These are phyloP conservation scores for Falco peregrinus DNA, from an alignment of 2,797 vertebrate species.

Conservation along the genomic window DNA sequence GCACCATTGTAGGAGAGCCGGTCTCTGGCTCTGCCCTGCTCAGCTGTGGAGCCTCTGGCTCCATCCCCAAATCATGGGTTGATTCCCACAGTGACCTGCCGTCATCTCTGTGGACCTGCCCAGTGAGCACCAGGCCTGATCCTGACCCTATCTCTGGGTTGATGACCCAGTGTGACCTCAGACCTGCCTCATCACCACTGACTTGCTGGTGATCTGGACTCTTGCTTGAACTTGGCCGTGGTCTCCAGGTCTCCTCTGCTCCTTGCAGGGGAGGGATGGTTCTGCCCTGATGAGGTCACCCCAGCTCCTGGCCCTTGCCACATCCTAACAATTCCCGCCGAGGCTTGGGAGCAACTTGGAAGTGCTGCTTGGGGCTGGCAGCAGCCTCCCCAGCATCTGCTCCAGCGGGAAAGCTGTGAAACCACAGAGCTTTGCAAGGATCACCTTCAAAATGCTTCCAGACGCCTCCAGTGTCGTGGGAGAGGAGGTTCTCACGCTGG, in stretches of 20 bases:
- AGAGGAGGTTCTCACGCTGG: background rate
- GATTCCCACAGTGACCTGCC: background rate
- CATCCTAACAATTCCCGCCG: background rate
- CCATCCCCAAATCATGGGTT: background rate
- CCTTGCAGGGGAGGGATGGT: background rate
- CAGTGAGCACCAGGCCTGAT: background rate
- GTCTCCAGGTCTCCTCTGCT: background rate
- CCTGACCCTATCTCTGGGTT: background rate
- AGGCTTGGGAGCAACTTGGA: background rate
- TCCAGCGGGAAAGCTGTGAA: background rate
- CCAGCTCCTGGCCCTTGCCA: background rate
- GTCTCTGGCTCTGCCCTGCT: background rate
- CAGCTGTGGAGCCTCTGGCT: background rate
- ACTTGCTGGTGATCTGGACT: background rate
- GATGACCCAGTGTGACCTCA: background rate
- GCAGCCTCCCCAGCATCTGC: background rate
- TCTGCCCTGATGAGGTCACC: background rate
- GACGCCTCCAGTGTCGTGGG: background rate
- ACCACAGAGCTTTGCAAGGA: background rate
- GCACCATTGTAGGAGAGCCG: background rate
- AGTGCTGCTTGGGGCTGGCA: background rate
- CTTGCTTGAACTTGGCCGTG: background rate
- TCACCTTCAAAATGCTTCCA: conserved; percentile 1
- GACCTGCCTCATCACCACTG: background rate
- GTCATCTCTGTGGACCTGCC: background rate